phyloP scores from a whole-genome alignment of 2,797 vertebrate species.

The Parotocinclus haroldoi region DNA sequence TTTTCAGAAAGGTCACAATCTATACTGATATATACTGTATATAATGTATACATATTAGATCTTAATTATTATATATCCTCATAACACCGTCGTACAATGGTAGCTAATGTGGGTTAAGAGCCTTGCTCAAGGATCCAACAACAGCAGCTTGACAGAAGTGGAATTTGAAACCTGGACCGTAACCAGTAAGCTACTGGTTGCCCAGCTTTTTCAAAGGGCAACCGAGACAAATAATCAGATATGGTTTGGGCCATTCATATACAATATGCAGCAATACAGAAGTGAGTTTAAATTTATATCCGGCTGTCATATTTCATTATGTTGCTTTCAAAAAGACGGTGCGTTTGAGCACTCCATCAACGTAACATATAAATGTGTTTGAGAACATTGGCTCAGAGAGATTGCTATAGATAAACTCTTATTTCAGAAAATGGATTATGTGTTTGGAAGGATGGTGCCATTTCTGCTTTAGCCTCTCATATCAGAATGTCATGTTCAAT shows the following conservation, averaged over 20 bases:
- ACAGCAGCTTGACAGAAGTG: too few relatives aligned
- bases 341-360: conserved; percentile 6
- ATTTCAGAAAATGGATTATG: not conserved
- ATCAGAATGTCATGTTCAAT: not conserved
- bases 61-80: too few relatives aligned
- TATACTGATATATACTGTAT: too few relatives aligned
- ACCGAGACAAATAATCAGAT: not conserved
- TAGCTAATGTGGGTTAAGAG: too few relatives aligned
- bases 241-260: not conserved
- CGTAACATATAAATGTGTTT: not conserved
- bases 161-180: too few relatives aligned
- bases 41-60: too few relatives aligned
- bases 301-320: conserved; percentile 8
- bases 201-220: too few relatives aligned
- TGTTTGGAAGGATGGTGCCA: not conserved
- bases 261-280: not conserved
- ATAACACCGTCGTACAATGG: too few relatives aligned
- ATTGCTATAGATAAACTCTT: conserved; percentile 1
- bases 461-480: not conserved
- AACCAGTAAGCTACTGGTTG: too few relatives aligned
- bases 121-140: too few relatives aligned
- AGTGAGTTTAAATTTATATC: conserved; percentile 17
- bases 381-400: conserved; percentile 16
- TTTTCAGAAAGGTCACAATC: too few relatives aligned
- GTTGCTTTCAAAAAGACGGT: not conserved